Evolutionary conservation across 2,888 invertebrate species (phyloP), one percentile per base, ranked within the genome.

Genomic region (Eristalis intricaria): DNA sequence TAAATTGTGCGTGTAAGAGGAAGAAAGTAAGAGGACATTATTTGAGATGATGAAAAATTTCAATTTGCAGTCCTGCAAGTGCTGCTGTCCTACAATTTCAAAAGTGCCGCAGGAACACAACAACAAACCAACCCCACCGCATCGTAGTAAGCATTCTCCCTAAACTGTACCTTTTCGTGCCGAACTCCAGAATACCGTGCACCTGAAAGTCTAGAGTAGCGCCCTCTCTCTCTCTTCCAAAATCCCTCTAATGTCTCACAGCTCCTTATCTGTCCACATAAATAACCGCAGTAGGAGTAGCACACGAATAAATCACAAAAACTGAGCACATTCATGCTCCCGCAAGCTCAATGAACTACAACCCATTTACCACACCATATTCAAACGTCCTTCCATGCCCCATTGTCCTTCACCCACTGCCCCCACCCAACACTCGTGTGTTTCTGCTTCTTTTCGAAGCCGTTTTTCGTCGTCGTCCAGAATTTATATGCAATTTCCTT

Each of bases 401-500:
- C 70, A 70, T 83, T 86, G 83, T 83, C 66, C 66, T 65, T 70
- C 43, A 56, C 74, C 19, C 32, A 7, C 32, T 32, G 4, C 50
- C 19, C 8, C 50, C 43, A n/a, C 1, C 15, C 43, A 13, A 78
- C 69, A 26, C 66, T 73, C 7, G 43, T 68, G 58, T 58, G 69
- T 23, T 22, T 8, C 32, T 8, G 32, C 10, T 69, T 23, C 63
- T 64, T 64, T 80, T 76, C 32, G 35, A 4, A 10, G 13, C 26
- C 15, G 8, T 50, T 60, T 50, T 65, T 64, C 66, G 8, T 13
- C 22, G 8, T 15, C n/a, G 68, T 68, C 60, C 56, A 82, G 58
- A 80, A 86, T 83, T 83, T 83, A 86, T 86, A 63, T 86, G 83
- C 86, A 86, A 86, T 83, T 83, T 78, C 78, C 78, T 75, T 79